Evolutionary conservation across 2,888 invertebrate genomes (phyloP), one percentile per base, ranked within the genome.

Genomic region (Aleiodes leptofemur): DNA sequence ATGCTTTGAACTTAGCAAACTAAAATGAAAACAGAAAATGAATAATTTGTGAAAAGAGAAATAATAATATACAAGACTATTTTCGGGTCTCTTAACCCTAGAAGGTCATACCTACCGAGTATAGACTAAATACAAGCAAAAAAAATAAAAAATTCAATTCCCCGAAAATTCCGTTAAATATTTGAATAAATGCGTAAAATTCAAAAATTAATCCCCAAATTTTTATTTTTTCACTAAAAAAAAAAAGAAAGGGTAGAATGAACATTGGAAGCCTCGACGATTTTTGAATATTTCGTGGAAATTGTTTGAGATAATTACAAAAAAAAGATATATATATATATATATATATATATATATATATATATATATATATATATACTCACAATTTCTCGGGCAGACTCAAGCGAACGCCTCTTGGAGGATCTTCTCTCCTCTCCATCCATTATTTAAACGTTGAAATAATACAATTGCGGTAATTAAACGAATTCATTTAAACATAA

Each of bases 351-450:
- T 23, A 23, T 23, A 23, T 23, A 1, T 23, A 23, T 23, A 23
- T 23, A 23, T 23, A 23, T 23, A 23, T 23, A 23, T 23, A 23
- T 23, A 23, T 23, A 23, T 23, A 23, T 23, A 23, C 81, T 59
- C 80, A 84, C 88, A 84, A 87, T 85, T 82, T 86, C 85, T 76
- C 82, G 85, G 72, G 86, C 84, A 66, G 85, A 79, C 72, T 86
- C 86, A 79, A 85, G 80, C 29, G 86, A 83, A 74, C 84, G 83
- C 81, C 80, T 82, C 75, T 79, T 79, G 16, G 73, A 72, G 56
- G 82, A 81, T 53, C 78, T 76, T 61, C 82, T 82, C 78, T 87
- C 86, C 56, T 88, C 86, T 11, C 85, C 86, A 73, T 87, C 86
- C 83, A 85, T 43, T 9, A 43, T 84, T 69, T 78, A 34, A 34